Evolutionary conservation across 2,113 vertebrate genomes (phyloP), one percentile per base, ranked within the genome.

Genomic region (Podilymbus podiceps): DNA sequence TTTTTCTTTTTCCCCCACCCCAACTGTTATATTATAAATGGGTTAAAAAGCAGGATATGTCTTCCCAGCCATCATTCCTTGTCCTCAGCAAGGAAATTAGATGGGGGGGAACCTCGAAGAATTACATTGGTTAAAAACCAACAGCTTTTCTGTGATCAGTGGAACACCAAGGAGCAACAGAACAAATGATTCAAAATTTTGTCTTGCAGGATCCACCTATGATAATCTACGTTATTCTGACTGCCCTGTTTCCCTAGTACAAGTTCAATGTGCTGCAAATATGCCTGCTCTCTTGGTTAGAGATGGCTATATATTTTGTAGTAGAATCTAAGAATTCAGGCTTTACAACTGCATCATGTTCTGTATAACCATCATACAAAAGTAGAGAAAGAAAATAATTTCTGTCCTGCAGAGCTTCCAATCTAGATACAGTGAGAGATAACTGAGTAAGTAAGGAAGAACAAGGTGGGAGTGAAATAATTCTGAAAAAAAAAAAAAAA

Each of bases 111-210:
- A 25, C 2, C 12, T 9, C 5, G 38, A 49, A 55, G 2, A 73
- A 55, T 62, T 69, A 28, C 1, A 44, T 9, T 0, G 0, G 0
- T 91, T 86, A 63, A 88, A 83, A 91, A 4, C 0, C 22, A 56
- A 15, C 11, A 90, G 7, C 25, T 77, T 18, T 73, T 46, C 28
- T 79, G 16, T 33, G 8, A 50, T 53, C 21, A 23, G 30, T 72
- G 27, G 40, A 91, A 89, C 16, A 55, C 27, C 33, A 44, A 79
- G 23, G 11, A 63, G n/a, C 15, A 85, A 35, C 11, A 30, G 50
- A 89, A 81, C 35, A 59, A 80, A 69, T n/a, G 4, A 66, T 38
- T 17, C 28, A 75, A 67, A 7, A 27, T 56, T 85, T 79, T 78
- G 15, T 49, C 46, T 79, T 85, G 12, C 31, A 27, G 19, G 16